Conservation (phyloP, 2,797 vertebrate species). For the Gobionotothen gibberifrons region DNA sequence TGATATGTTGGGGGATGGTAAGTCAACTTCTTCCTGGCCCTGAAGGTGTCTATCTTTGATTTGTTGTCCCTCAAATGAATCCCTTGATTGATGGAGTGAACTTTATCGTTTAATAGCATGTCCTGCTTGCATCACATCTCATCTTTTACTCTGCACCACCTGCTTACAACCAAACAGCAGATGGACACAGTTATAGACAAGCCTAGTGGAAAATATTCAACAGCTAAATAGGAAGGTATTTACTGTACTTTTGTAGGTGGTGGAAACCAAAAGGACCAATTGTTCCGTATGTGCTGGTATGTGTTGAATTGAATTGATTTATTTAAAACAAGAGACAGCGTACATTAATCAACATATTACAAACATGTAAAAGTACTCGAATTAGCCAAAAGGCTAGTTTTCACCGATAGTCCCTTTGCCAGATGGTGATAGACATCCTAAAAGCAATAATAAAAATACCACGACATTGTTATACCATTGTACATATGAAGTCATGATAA, state of each 20-base stretch:
- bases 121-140: conserved; percentile 9
- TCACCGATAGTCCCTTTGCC: too few relatives aligned
- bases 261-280: not conserved
- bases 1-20: conserved; percentile 2
- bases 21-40: conserved; percentile 15
- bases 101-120: conserved; percentile 12
- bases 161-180: not conserved
- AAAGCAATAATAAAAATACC: too few relatives aligned
- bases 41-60: not conserved
- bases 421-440: too few relatives aligned
- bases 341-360: too few relatives aligned
- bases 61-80: conserved; percentile 19
- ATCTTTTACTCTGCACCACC: not conserved
- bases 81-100: conserved; percentile 33
- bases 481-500: too few relatives aligned
- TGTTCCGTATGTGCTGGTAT: too few relatives aligned
- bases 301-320: too few relatives aligned
- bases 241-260: not conserved
- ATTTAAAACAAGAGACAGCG: too few relatives aligned
- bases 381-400: too few relatives aligned
- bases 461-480: too few relatives aligned
- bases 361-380: too few relatives aligned
- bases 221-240: not conserved
- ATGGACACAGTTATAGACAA: not conserved
- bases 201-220: not conserved